phyloP scores from a whole-genome alignment of 2,888 invertebrate genomes.

The Maniola hyperantus region DNA sequence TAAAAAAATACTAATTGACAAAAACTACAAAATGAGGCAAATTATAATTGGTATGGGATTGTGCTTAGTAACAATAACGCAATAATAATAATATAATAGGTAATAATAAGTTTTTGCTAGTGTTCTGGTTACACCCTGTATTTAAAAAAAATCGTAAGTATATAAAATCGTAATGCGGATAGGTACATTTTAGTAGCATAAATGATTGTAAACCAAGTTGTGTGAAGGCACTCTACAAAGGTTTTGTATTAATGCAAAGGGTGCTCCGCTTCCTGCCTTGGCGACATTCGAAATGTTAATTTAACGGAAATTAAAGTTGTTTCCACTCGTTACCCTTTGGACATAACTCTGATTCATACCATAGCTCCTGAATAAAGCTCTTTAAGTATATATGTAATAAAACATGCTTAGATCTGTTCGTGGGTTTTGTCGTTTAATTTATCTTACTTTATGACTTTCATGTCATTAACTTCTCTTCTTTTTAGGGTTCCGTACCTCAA shows the following conservation, averaged over 20 bases:
- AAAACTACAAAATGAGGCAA: too few relatives aligned
- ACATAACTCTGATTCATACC: slow-evolving; percentile 55
- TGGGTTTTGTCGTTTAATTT: slow-evolving; percentile 6
- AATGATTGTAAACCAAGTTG: slow-evolving; percentile 38
- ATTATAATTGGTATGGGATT: too few relatives aligned
- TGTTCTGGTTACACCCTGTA: too few relatives aligned
- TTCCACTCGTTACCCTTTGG: slow-evolving; percentile 74
- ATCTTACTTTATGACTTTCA: background rate
- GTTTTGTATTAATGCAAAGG: slow-evolving; percentile 61
- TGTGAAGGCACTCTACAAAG: slow-evolving; percentile 46
- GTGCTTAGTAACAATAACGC: too few relatives aligned
- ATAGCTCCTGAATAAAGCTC: slow-evolving; percentile 26
- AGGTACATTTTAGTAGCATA: slow-evolving; percentile 30
- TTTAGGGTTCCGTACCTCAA: too few relatives aligned
- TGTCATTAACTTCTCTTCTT: background rate
- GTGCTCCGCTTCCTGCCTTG: slow-evolving; percentile 65
- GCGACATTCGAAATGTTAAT: slow-evolving; percentile 75
- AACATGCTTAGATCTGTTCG: slow-evolving; percentile 17
- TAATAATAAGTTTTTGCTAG: too few relatives aligned
- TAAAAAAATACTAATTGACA: too few relatives aligned
- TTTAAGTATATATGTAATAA: slow-evolving; percentile 30
- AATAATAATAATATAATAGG: too few relatives aligned
- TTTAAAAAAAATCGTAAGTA: too few relatives aligned
- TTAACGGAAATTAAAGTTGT: slow-evolving; percentile 81
- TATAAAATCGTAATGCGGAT: too few relatives aligned